Conservation (phyloP, 2,888 invertebrate genomes). For the Rambutsinella grinnellia region DNA sequence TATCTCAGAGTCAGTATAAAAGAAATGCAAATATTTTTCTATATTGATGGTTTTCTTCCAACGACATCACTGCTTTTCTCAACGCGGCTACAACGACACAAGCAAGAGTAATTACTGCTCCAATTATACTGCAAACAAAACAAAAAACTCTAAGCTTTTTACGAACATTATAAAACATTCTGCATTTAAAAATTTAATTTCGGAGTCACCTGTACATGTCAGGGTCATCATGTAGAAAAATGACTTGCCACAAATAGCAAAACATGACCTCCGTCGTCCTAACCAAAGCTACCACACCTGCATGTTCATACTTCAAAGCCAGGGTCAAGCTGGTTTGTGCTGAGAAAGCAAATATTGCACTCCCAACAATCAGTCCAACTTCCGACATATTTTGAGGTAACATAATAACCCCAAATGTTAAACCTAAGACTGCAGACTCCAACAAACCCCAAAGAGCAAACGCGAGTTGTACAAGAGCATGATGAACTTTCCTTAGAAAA, state of each 20-base stretch:
- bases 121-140: slow-evolving; percentile 7
- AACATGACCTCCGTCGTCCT: slow-evolving; percentile 38
- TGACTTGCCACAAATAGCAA: slow-evolving; percentile 41
- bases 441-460: slow-evolving; percentile 43
- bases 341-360: slow-evolving; percentile 31
- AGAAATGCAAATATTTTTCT: not conserved
- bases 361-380: slow-evolving; percentile 21
- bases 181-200: not conserved
- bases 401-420: slow-evolving; percentile 13
- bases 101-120: slow-evolving; percentile 16
- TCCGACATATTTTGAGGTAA: slow-evolving; percentile 12
- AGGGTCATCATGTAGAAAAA: slow-evolving; percentile 36
- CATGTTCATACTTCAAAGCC: slow-evolving; percentile 52
- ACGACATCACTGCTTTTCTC: slow-evolving; percentile 13
- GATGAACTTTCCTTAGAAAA: slow-evolving; percentile 46
- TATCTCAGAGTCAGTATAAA: no score
- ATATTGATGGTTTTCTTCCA: not conserved
- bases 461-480: slow-evolving; percentile 34
- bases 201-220: slow-evolving; percentile 42
- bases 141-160: not conserved
- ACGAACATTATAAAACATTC: no score
- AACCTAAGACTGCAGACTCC: slow-evolving; percentile 13
- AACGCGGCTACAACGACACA: slow-evolving; percentile 25
- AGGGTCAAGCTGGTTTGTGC: slow-evolving; percentile 44
- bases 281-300: slow-evolving; percentile 32